These are phyloP conservation scores for Podarcis lilfordi DNA, from an alignment of 2,797 vertebrate species.

Conservation along the genomic window DNA sequence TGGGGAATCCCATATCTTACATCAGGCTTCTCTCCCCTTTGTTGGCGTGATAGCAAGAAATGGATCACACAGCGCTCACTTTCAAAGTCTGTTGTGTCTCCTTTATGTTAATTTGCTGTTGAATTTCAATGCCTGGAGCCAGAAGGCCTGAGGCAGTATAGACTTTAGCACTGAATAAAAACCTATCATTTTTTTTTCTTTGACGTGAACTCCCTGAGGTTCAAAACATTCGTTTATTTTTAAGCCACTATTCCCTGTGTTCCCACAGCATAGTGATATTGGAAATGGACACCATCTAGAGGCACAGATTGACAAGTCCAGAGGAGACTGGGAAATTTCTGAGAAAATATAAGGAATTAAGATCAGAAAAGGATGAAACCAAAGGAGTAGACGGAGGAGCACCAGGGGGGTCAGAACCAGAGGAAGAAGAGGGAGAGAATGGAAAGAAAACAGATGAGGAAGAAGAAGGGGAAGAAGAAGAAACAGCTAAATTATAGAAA, in stretches of 20 bases:
- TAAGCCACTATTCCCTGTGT: background rate
- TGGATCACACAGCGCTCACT: background rate
- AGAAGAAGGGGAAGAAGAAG: too few relatives aligned
- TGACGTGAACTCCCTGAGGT: background rate
- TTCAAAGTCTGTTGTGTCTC: background rate
- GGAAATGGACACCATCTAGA: background rate
- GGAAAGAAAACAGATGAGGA: too few relatives aligned
- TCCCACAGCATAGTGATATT: background rate
- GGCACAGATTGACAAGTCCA: too few relatives aligned
- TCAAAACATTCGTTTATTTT: background rate
- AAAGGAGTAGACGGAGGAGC: too few relatives aligned
- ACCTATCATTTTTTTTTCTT: background rate
- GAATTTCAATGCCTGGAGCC: constrained; percentile 4
- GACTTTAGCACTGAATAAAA: background rate
- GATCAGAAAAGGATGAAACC: too few relatives aligned
- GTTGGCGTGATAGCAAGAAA: background rate
- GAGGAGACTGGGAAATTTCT: too few relatives aligned
- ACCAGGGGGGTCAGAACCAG: too few relatives aligned
- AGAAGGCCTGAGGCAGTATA: background rate
- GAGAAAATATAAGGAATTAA: too few relatives aligned
- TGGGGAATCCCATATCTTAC: constrained; percentile 4
- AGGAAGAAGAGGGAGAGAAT: too few relatives aligned
- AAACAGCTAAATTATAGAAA: too few relatives aligned
- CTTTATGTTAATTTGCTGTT: constrained; percentile 6
- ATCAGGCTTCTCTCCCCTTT: constrained; percentile 2